A percentile compares a stretch with the other conserved stretches of the same genome.
These are phyloP conservation scores for Kradibia gibbosae DNA, from an alignment of 1,140 invertebrate species.

Conservation along the genomic window DNA sequence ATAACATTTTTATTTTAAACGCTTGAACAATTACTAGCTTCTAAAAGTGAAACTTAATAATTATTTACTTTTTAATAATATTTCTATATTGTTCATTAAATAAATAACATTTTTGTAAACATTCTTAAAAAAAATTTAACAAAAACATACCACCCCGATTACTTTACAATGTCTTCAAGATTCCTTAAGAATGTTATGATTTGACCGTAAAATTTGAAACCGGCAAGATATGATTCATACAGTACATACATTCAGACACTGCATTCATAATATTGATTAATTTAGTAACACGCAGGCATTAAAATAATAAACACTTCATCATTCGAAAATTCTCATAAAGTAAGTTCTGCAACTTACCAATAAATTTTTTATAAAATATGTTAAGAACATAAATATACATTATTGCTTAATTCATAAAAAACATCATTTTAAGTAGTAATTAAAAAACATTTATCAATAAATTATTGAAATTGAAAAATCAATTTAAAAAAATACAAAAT, in stretches of 20 bases:
- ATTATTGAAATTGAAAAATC: neutral
- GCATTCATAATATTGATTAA: neutral
- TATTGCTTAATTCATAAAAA: constrained; percentile 6
- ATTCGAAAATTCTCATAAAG: neutral
- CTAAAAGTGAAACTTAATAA: neutral
- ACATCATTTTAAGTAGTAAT: neutral
- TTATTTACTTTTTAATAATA: constrained; percentile 7
- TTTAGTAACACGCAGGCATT: neutral
- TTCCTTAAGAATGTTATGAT: neutral
- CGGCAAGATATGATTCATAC: neutral
- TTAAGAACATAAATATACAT: constrained; percentile 1
- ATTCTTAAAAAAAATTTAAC: constrained; percentile 19
- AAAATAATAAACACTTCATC: constrained; percentile 11
- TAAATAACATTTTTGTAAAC: constrained; percentile 20
- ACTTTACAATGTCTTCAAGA: neutral
- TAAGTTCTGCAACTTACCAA: constrained; percentile 21
- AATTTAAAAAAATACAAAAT: neutral
- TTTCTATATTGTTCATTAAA: constrained; percentile 8
- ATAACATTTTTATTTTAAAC: constrained; percentile 17
- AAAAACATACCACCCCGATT: constrained; percentile 2
- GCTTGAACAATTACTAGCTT: constrained; percentile 7
- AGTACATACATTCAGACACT: constrained; percentile 3
- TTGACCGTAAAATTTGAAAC: neutral
- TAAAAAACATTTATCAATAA: neutral
- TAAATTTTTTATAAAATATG: constrained; percentile 15